These are phyloP conservation scores for Proales similis DNA, from an alignment of 1,140 invertebrate genomes.

Conservation along the genomic window DNA sequence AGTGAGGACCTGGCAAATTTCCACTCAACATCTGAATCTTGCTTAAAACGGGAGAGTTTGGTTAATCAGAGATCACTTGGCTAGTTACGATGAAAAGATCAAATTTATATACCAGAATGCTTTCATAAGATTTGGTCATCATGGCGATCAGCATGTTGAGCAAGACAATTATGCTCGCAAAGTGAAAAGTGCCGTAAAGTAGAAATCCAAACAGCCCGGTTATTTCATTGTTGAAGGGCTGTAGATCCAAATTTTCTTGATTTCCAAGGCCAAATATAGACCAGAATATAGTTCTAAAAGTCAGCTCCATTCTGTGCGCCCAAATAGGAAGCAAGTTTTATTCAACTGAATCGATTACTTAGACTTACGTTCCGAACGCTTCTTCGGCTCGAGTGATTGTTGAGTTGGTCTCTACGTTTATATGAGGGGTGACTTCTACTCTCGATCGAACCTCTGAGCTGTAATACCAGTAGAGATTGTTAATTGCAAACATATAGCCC, in stretches of 20 bases:
- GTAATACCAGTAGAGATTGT: constrained; percentile 54
- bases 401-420: not conserved
- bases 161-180: constrained; percentile 55
- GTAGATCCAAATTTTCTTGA: constrained; percentile 60
- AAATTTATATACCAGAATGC: constrained; percentile 50
- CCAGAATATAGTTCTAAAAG: constrained; percentile 67
- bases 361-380: constrained; percentile 46
- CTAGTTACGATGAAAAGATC: no score
- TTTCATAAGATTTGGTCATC: constrained; percentile 57
- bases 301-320: constrained; percentile 55
- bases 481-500: constrained; percentile 53
- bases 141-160: constrained; percentile 59
- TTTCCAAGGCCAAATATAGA: constrained; percentile 66
- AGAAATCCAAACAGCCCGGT: constrained; percentile 48
- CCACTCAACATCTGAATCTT: constrained; percentile 79
- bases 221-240: constrained; percentile 41
- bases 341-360: not conserved
- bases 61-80: constrained; percentile 3
- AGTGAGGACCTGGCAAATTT: constrained; percentile 78
- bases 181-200: constrained; percentile 50
- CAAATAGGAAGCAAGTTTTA: not conserved
- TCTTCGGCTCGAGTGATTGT: constrained; percentile 42
- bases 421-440: constrained; percentile 42
- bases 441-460: constrained; percentile 48
- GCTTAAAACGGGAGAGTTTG: constrained; percentile 54